These are phyloP conservation scores for Menidia beryllina DNA, from an alignment of 2,113 vertebrate genomes.

Conservation along the genomic window DNA sequence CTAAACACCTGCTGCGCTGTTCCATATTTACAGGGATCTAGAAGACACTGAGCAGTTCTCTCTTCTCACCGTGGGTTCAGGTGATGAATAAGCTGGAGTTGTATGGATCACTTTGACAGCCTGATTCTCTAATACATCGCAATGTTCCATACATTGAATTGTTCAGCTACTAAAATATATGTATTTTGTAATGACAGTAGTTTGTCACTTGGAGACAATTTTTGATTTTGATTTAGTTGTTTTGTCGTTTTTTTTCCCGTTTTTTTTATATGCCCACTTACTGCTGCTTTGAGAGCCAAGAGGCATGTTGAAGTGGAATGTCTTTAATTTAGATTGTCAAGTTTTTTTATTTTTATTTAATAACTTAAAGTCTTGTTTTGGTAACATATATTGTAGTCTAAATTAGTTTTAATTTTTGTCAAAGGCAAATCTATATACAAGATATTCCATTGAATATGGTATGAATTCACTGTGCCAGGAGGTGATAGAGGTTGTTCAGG, in stretches of 20 bases:
- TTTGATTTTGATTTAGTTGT: no score
- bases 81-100: slow-evolving; percentile 8
- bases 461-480: not conserved
- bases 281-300: slow-evolving; percentile 14
- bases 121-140: not conserved
- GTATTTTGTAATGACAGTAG: not conserved
- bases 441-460: no score
- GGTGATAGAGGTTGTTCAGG: not conserved
- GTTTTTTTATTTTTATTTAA: no score
- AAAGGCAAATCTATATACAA: no score
- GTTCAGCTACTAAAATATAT: not conserved
- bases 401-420: not conserved
- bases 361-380: not conserved
- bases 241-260: not conserved
- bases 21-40: slow-evolving; percentile 19
- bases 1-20: not conserved
- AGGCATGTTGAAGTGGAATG: not conserved
- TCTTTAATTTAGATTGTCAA: not conserved
- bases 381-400: not conserved
- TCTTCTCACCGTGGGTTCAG: not conserved
- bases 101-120: not conserved
- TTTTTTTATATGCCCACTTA: slow-evolving; percentile 4
- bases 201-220: not conserved
- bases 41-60: slow-evolving; percentile 4
- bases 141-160: not conserved